Conservation (phyloP, 2,888 invertebrate species). For the Xanthorhoe designata region DNA sequence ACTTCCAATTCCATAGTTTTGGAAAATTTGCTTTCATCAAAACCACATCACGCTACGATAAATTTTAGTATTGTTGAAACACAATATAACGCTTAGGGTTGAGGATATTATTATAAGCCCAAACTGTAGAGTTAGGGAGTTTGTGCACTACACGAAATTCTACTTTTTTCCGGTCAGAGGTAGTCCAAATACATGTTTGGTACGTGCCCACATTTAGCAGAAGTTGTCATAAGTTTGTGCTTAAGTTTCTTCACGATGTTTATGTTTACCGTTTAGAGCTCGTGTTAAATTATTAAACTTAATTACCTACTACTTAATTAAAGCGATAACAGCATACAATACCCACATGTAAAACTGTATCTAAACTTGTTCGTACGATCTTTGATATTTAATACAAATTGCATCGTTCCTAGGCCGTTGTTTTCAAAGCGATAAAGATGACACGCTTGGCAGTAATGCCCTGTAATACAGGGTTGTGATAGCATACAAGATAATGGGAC, state of each 20-base stretch:
- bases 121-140: neutral
- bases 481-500: conserved; percentile 21
- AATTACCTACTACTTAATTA: too few species aligned
- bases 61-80: neutral
- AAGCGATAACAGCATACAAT: too few species aligned
- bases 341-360: too few species aligned
- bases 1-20: conserved; percentile 19
- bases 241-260: too few species aligned
- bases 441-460: conserved; percentile 16
- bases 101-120: neutral
- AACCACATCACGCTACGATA: conserved; percentile 13
- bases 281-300: too few species aligned
- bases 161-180: too few species aligned
- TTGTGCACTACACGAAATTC: too few species aligned
- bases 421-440: conserved; percentile 7
- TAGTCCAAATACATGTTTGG: too few species aligned
- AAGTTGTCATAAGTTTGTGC: too few species aligned
- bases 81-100: neutral
- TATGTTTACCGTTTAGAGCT: too few species aligned
- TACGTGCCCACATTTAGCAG: too few species aligned
- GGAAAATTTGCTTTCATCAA: conserved; percentile 18
- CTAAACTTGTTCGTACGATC: neutral
- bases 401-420: conserved; percentile 7
- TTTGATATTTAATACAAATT: conserved; percentile 3
- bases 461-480: conserved; percentile 21